Conservation (phyloP, 1,140 invertebrate genomes). For the Pristionchus pacificus region DNA sequence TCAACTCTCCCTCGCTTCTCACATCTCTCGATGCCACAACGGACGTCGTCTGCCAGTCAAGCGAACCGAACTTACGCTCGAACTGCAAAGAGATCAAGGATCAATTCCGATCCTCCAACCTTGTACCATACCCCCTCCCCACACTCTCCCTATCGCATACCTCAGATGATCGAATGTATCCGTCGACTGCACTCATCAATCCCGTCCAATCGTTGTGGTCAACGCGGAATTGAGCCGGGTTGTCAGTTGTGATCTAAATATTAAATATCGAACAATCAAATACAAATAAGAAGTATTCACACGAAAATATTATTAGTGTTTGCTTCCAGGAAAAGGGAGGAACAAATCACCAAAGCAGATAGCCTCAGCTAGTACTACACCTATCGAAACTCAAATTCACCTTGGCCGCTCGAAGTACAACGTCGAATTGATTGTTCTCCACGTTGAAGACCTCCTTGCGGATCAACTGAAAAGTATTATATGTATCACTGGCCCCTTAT, state of each 20-base stretch:
- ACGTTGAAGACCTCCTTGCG: neutral
- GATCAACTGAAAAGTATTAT: neutral
- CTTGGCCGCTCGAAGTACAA: neutral
- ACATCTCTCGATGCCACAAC: too few relatives aligned
- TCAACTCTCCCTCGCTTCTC: neutral
- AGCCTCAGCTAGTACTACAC: too few relatives aligned
- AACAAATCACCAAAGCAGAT: too few relatives aligned
- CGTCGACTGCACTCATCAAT: neutral
- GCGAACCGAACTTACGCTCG: neutral
- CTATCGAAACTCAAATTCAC: neutral
- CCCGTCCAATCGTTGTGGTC: neutral
- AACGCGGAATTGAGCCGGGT: neutral
- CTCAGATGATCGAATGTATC: neutral
- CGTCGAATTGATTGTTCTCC: neutral
- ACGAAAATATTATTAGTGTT: neutral
- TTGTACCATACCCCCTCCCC: too few relatives aligned
- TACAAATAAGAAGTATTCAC: too few relatives aligned
- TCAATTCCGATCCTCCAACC: neutral
- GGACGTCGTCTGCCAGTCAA: too few relatives aligned
- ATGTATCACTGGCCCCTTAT: too few relatives aligned
- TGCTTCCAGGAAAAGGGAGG: too few relatives aligned
- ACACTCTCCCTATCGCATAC: too few relatives aligned
- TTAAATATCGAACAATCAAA: neutral
- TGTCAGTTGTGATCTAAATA: neutral
- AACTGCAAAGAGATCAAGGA: neutral